phyloP scores from a whole-genome alignment of 2,888 invertebrate species.

The Drosophila basisetae region DNA sequence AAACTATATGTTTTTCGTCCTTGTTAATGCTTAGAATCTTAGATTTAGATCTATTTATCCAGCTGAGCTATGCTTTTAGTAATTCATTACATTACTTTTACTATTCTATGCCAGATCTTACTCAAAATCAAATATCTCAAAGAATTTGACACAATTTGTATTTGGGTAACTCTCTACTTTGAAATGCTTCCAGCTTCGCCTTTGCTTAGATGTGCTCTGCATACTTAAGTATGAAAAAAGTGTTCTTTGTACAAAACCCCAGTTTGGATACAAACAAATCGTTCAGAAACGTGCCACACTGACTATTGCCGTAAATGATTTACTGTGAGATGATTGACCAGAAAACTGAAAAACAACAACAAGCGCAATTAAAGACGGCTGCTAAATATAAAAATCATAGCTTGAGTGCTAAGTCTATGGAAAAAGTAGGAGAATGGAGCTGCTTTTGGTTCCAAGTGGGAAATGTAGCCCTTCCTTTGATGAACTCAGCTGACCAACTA shows the following conservation, averaged over 20 bases:
- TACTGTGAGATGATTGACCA: slow-evolving; percentile 68
- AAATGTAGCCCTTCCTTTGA: slow-evolving; percentile 1
- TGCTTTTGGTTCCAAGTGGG: background rate
- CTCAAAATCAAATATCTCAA: background rate
- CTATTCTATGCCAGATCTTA: slow-evolving; percentile 6
- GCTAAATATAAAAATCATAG: slow-evolving; percentile 27
- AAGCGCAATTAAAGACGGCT: slow-evolving; percentile 14
- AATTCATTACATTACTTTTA: background rate
- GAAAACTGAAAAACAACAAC: slow-evolving; percentile 23
- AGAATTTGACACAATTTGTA: slow-evolving; percentile 56
- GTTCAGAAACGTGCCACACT: slow-evolving; percentile 48
- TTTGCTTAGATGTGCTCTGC: slow-evolving; percentile 39
- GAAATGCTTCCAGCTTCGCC: slow-evolving; percentile 57
- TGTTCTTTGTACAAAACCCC: slow-evolving; percentile 20
- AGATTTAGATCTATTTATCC: background rate
- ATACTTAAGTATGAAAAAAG: slow-evolving; percentile 44
- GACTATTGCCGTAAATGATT: slow-evolving; percentile 63
- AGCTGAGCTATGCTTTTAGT: background rate
- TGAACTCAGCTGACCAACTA: background rate
- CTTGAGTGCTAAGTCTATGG: slow-evolving; percentile 9
- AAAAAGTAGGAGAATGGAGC: background rate
- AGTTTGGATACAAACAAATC: slow-evolving; percentile 54
- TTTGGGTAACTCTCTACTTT: slow-evolving; percentile 44
- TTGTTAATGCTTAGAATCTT: background rate
- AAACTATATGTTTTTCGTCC: background rate